Conservation (phyloP, 2,888 invertebrate genomes). For the Agriopis aurantiaria region DNA sequence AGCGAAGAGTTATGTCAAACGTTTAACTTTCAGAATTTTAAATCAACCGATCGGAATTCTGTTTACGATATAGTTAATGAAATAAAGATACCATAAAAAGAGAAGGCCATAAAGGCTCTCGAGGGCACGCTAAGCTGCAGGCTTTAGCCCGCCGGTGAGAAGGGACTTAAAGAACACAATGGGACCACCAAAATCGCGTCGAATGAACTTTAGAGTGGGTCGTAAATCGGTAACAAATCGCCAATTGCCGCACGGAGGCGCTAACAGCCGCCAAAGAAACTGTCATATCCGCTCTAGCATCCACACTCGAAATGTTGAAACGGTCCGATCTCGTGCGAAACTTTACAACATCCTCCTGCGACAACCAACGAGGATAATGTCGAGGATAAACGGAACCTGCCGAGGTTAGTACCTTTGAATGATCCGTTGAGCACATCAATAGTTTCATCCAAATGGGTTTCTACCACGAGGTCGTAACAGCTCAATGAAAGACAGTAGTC, state of each 20-base stretch:
- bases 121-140: slow-evolving; percentile 67
- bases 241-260: slow-evolving; percentile 85
- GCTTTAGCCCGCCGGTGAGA: slow-evolving; percentile 55
- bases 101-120: slow-evolving; percentile 71
- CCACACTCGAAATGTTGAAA: slow-evolving; percentile 78
- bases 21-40: slow-evolving; percentile 52
- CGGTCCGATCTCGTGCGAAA: slow-evolving; percentile 50
- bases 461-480: slow-evolving; percentile 24
- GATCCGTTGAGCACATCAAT: background rate
- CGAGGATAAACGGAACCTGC: background rate
- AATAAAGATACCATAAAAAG: slow-evolving; percentile 75
- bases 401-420: background rate
- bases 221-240: slow-evolving; percentile 82
- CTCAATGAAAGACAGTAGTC: slow-evolving; percentile 36
- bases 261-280: slow-evolving; percentile 75
- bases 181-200: slow-evolving; percentile 83
- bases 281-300: slow-evolving; percentile 81
- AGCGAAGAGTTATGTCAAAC: slow-evolving; percentile 52
- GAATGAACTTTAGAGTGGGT: slow-evolving; percentile 82
- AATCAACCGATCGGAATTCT: slow-evolving; percentile 52
- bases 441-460: slow-evolving; percentile 8
- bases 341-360: slow-evolving; percentile 38
- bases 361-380: background rate
- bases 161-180: slow-evolving; percentile 76
- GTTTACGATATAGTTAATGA: slow-evolving; percentile 74